phyloP scores from a whole-genome alignment of 35 echinoderm and acorn worm genomes.

The Hemicentrotus pulcherrimus region DNA sequence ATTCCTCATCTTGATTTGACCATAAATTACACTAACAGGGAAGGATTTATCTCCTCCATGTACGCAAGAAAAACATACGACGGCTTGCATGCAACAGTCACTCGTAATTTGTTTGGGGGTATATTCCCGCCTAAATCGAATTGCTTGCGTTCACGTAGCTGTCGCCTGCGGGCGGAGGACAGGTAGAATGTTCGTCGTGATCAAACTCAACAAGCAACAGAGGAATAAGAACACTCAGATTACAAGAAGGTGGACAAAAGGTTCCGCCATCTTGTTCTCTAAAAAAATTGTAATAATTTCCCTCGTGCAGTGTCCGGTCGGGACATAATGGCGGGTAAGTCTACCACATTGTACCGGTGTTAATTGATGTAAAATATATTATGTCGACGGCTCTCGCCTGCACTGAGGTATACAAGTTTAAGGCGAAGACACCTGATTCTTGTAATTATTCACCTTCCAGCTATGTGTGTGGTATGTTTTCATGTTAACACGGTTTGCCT shows the following conservation, averaged over 20 bases:
- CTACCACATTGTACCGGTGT: neutral
- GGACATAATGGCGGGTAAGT: neutral
- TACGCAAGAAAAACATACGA: neutral
- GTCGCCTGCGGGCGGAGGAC: neutral
- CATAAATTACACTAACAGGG: neutral
- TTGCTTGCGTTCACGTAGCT: neutral
- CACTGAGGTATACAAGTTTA: neutral
- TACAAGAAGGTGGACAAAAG: neutral
- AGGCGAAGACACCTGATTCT: neutral
- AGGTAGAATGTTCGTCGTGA: neutral
- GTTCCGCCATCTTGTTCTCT: neutral
- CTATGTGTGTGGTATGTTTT: no score
- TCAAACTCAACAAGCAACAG: neutral
- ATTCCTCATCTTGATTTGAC: neutral
- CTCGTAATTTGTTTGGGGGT: neutral
- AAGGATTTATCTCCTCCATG: no score
- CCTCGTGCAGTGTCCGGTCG: neutral
- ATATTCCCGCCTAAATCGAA: slow-evolving; percentile 2
- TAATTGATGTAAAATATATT: neutral
- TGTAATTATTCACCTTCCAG: neutral
- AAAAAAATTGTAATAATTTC: neutral
- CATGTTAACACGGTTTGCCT: no score
- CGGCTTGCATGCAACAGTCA: neutral
- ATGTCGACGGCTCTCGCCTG: neutral
- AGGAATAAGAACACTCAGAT: neutral